These are phyloP conservation scores for Melanotaenia duboulayi DNA, from an alignment of 2,113 vertebrate genomes.

Conservation along the genomic window DNA sequence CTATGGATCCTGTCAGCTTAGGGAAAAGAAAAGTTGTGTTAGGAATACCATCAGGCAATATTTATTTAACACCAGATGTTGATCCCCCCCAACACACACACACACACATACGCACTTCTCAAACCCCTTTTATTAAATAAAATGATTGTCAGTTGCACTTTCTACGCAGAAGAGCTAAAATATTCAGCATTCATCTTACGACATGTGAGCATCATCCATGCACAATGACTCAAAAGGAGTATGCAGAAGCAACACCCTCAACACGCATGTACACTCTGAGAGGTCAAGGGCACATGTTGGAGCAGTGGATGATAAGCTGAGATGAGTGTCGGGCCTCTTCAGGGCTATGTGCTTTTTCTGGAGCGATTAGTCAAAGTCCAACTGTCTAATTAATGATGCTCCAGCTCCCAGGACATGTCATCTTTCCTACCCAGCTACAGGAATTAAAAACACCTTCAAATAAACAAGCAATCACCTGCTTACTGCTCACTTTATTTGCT, in stretches of 20 bases:
- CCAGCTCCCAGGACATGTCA: constrained; percentile 70
- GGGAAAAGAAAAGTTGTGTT: constrained; percentile 40
- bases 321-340: constrained; percentile 78
- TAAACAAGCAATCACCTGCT: constrained; percentile 47
- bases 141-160: constrained; percentile 31
- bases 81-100: not conserved
- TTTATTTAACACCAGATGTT: constrained; percentile 39
- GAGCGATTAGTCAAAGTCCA: constrained; percentile 81
- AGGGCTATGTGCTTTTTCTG: constrained; percentile 79
- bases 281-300: constrained; percentile 70
- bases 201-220: constrained; percentile 42
- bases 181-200: constrained; percentile 22
- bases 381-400: constrained; percentile 82
- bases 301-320: constrained; percentile 69
- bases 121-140: constrained; percentile 27
- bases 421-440: constrained; percentile 53
- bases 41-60: constrained; percentile 38
- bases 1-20: constrained; percentile 55
- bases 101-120: not conserved
- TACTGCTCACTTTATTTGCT: constrained; percentile 49
- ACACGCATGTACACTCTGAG: constrained; percentile 20
- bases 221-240: constrained; percentile 63
- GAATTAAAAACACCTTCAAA: constrained; percentile 61
- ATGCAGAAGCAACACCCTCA: constrained; percentile 47
- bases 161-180: constrained; percentile 17